Evolutionary conservation across 2,888 invertebrate species (phyloP).

Genomic region (Amphipyra berbera): DNA sequence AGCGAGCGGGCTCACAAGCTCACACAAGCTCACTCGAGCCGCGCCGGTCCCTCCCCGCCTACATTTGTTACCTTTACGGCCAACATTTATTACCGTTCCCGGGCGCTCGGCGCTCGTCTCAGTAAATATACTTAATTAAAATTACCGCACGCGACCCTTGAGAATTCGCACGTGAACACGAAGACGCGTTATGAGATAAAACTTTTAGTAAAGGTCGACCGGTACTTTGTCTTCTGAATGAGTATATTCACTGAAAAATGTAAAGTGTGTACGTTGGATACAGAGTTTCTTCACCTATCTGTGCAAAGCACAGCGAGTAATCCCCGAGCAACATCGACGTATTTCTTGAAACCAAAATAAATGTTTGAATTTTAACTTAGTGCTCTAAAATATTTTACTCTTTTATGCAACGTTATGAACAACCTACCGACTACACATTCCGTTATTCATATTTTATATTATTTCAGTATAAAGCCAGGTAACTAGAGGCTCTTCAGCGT

Average conservation of each 20-base stretch:
- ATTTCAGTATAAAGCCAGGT: slow-evolving; percentile 11
- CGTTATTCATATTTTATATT: slow-evolving; percentile 21
- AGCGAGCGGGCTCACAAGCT: slow-evolving; percentile 33
- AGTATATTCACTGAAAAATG: slow-evolving; percentile 29
- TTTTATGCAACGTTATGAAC: slow-evolving; percentile 10
- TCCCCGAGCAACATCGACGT: slow-evolving; percentile 1
- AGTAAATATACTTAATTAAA: slow-evolving; percentile 87
- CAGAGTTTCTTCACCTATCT: slow-evolving; percentile 12
- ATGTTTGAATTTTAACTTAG: slow-evolving; percentile 44
- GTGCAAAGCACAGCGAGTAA: too few relatives aligned
- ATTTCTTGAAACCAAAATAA: slow-evolving; percentile 24
- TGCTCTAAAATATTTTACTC: slow-evolving; percentile 18
- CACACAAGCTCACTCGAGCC: slow-evolving; percentile 26
- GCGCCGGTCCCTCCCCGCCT: slow-evolving; percentile 59
- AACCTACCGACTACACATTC: neutral
- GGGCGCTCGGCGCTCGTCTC: slow-evolving; percentile 74
- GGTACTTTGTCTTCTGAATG: slow-evolving; percentile 20
- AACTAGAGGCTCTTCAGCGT: slow-evolving; percentile 8
- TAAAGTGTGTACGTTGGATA: slow-evolving; percentile 2
- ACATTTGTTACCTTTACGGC: slow-evolving; percentile 84
- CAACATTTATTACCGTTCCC: slow-evolving; percentile 80
- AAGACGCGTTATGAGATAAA: slow-evolving; percentile 76
- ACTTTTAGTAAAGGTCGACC: slow-evolving; percentile 66
- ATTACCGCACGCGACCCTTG: slow-evolving; percentile 80
- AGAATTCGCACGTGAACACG: slow-evolving; percentile 73